Evolutionary conservation across 2,113 vertebrate genomes (phyloP).

Genomic region (Irena cyanogastra): DNA sequence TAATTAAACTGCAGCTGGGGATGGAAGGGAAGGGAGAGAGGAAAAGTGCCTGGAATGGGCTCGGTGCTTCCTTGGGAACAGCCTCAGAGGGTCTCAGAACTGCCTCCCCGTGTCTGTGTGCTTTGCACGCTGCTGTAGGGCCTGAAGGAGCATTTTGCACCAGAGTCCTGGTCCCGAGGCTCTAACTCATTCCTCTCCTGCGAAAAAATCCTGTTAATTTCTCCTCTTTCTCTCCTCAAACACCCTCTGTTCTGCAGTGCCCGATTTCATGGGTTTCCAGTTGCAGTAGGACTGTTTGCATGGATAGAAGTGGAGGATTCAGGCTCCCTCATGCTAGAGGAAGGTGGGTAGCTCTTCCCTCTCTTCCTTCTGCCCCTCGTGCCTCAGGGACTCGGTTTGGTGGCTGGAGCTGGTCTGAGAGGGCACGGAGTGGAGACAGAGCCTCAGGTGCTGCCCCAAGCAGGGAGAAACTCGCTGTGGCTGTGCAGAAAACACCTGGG

Average conservation of each 20-base stretch:
- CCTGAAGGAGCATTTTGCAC: not conserved
- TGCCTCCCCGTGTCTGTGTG: not conserved
- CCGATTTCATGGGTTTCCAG: not conserved
- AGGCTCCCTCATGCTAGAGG: constrained; percentile 24
- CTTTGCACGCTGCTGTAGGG: not conserved
- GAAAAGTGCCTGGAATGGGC: rapidly evolving
- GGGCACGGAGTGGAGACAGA: not conserved
- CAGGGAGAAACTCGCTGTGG: not conserved
- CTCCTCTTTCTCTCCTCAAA: constrained; percentile 16
- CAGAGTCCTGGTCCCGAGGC: not conserved
- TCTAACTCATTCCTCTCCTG: not conserved
- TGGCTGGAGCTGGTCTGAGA: not conserved
- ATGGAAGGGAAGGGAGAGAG: not conserved
- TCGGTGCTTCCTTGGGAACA: not conserved
- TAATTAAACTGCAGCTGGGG: not conserved
- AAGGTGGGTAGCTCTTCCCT: constrained; percentile 18
- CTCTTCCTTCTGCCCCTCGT: not conserved
- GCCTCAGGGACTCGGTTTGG: not conserved
- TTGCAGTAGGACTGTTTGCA: constrained; percentile 1
- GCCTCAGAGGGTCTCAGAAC: no score
- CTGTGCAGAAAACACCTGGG: not conserved
- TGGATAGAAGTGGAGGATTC: constrained; percentile 31
- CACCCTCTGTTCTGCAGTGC: not conserved
- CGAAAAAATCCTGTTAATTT: not conserved
- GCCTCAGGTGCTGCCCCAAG: not conserved